Base-by-base conservation (phyloP, 2,888 invertebrate species). In the Diabrotica balteata region DNA sequence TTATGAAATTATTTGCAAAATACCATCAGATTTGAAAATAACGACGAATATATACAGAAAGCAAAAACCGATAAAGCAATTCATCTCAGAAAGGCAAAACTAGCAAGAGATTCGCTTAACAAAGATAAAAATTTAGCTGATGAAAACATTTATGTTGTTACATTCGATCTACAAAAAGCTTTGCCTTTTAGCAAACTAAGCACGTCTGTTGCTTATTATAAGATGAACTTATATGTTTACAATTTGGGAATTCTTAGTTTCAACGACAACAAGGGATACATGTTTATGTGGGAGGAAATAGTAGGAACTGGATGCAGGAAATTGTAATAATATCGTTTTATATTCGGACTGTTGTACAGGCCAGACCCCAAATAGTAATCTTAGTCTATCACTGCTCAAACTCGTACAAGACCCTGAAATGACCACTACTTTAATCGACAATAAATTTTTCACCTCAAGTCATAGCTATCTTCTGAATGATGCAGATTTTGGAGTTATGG, bases 151-250 rank as follows among this genome's bases (percentile, higher is more conserved):
- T 17, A 17, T 17, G 17, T 17, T 17, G 1, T 17, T 17, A 17
- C 17, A 17, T 17, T 17, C 17, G 17, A 17, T 17, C 17, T 17
- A 17, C 2, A 17, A 17, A 17, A 53, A 61, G 45, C 8, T 59
- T 9, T 69, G 22, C 58, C 70, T 42, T 68, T 66, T 66, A 62
- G 66, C 11, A 67, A 70, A 68, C 2, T 67, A 32, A 64, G 50
- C 61, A 68, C 43, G 11, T 70, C 67, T 64, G 66, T 65, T 10
- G 65, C 65, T 11, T 69, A 66, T 43, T 67, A 67, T 44, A 64
- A 70, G 44, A 8, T 7, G 43, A 66, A 68, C 46, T 51, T 65
- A 49, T 68, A 68, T 55, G 17, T 65, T 51, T 70, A 66, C 47
- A 68, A 70, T 17, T 9, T 70, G 7, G 66, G 70, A 51, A 22